phyloP scores from a whole-genome alignment of 2,113 vertebrate genomes.

The Leucosticte australis region DNA sequence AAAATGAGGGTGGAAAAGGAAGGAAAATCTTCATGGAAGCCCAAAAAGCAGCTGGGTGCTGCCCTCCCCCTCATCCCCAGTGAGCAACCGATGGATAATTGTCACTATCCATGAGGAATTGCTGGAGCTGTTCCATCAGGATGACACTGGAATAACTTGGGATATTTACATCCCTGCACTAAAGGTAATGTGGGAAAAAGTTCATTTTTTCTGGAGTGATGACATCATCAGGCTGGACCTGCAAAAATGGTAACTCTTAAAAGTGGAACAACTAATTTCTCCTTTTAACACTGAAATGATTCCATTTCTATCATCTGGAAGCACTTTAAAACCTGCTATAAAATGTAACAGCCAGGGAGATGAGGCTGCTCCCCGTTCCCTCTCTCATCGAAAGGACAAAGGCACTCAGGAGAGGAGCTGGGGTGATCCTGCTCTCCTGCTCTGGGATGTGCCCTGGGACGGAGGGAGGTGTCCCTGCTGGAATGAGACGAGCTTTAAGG shows the following conservation, averaged over 20 bases:
- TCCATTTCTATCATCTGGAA: neutral
- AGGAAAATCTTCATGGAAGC: neutral
- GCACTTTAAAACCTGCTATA: neutral
- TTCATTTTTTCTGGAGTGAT: neutral
- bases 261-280: neutral
- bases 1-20: neutral
- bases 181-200: neutral
- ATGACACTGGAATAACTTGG: fast-evolving
- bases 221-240: neutral
- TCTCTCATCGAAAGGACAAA: neutral
- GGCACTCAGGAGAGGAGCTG: neutral
- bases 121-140: neutral
- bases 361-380: neutral
- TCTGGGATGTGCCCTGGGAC: neutral
- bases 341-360: neutral
- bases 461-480: neutral
- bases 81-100: fast-evolving
- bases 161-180: neutral
- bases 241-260: neutral
- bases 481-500: too few species aligned
- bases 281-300: neutral
- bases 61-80: neutral
- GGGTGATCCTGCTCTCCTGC: neutral
- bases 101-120: fast-evolving
- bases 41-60: fast-evolving